Evolutionary conservation across 2,888 invertebrate genomes (phyloP), one percentile per base, ranked within the genome.

Genomic region (Caenorhabditis sp.): DNA sequence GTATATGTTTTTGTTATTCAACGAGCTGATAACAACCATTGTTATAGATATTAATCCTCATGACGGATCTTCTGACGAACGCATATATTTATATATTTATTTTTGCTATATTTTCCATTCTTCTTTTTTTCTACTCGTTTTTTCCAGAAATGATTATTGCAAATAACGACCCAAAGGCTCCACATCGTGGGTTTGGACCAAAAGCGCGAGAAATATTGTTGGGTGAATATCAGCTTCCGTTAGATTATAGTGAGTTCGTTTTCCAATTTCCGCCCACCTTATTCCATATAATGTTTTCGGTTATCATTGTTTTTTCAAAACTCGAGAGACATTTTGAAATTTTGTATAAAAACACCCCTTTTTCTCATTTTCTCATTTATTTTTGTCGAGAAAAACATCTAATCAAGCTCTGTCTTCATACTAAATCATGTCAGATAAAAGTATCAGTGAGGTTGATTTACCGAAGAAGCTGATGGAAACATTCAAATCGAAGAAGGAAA

Each of bases 191-290:
- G 1, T 78, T 80, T 51, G 67, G 51, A 36, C 50, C 12, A 6
- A 80, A 80, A 24, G 78, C 76, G 19, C 65, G 80, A 1, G 78
- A 74, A 19, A 67, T 72, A 6, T 66, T 80, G 1, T 60, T 61
- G 24, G 64, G 70, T 21, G 59, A 58, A 50, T 23, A 60, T 14
- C 60, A 68, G 53, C 36, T 69, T 51, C 24, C 51, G 43, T 12
- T 43, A 17, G 43, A 43, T 43, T 43, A 43, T 17, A 43, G 43
- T 43, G 17, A 43, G 43, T 43, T 58, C 17, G 3, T 19, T 62
- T 58, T 53, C 19, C n/a, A 36, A 58, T 53, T 23, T 58, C 54
- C 50, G 23, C 19, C 14, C 43, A 3, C 43, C 14, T 10, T 17
- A 43, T 43, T 17, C 17, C 43, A 17, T 49, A 23, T 17, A 23